Evolutionary conservation across 2,888 invertebrate genomes (phyloP), one percentile per base, ranked within the genome.

Genomic region (Marasmarcha lunaedactyla): DNA sequence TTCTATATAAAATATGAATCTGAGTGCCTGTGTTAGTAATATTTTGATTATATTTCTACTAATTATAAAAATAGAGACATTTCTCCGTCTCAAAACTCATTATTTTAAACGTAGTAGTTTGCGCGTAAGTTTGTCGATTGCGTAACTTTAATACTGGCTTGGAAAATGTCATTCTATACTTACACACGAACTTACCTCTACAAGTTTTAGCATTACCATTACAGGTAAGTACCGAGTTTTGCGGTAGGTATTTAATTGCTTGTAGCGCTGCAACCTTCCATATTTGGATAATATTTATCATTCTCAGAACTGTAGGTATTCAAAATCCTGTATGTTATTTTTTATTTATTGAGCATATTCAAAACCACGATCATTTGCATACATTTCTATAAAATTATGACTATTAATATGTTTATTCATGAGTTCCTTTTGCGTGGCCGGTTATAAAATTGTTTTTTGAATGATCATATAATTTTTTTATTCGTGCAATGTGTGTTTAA

Each of bases 61-160:
- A n/a, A n/a, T n/a, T n/a, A n/a, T n/a, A n/a, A n/a, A n/a, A n/a
- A n/a, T n/a, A n/a, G n/a, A n/a, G n/a, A n/a, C n/a, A n/a, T n/a
- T n/a, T n/a, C n/a, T n/a, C n/a, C n/a, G n/a, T n/a, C n/a, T n/a
- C n/a, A n/a, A n/a, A n/a, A n/a, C n/a, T n/a, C n/a, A n/a, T n/a
- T n/a, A n/a, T n/a, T n/a, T n/a, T n/a, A n/a, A n/a, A n/a, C n/a
- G n/a, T n/a, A n/a, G n/a, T n/a, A n/a, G n/a, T n/a, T n/a, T n/a
- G n/a, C n/a, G n/a, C n/a, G n/a, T n/a, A n/a, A n/a, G n/a, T n/a
- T 64, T 66, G 65, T 68, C 63, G 66, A 62, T 79, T 78, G 76
- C 77, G 71, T 77, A 76, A 74, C 63, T 70, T 63, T 60, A 48
- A 57, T 71, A 77, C 76, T 52, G 67, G 78, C 73, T 72, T 52